Evolutionary conservation across 2,888 invertebrate species (phyloP), one percentile per base, ranked within the genome.

Genomic region (Polydrusus tereticollis): DNA sequence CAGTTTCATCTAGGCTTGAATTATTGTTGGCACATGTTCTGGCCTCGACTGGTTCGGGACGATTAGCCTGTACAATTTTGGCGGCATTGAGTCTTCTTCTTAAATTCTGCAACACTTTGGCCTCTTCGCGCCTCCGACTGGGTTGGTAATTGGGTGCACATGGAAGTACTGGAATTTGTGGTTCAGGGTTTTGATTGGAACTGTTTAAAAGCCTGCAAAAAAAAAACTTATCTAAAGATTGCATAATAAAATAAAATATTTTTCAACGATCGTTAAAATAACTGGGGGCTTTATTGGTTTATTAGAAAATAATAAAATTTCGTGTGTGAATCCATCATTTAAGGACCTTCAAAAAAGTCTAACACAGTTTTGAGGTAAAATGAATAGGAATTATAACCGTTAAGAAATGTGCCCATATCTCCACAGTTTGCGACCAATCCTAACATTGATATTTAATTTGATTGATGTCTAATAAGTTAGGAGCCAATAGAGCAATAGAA

Each of bases 61-160:
- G 78, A 87, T 87, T 85, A 83, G 86, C 81, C 87, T 91, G 77
- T 76, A 86, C 82, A 85, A 91, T 75, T 87, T 88, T 85, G 60
- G 87, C 86, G 76, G 87, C 87, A 78, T 88, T 88, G 55, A 93
- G 90, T 79, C 92, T 89, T 83, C 90, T 90, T 77, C 91, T 87
- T 68, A 93, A 87, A 84, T 93, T 93, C 79, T 91, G 91, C 80
- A 93, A 86, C 41, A 91, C 91, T 58, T 87, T 87, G 73, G 91
- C 89, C 85, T 93, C 93, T 83, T 93, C 93, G 38, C 92, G 87
- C 74, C 86, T 86, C 74, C 89, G 87, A 74, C 90, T 89, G 47
- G 92, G 92, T 77, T 91, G 77, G 79, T 90, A 89, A 79, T 87
- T 86, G 68, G 84, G 81, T 45, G 84, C 81, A 29, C 82, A 80